Percentiles rank a stretch among this genome's conserved stretches.
Conservation (phyloP, 2,113 vertebrate species). For the Coturnix japonica region DNA sequence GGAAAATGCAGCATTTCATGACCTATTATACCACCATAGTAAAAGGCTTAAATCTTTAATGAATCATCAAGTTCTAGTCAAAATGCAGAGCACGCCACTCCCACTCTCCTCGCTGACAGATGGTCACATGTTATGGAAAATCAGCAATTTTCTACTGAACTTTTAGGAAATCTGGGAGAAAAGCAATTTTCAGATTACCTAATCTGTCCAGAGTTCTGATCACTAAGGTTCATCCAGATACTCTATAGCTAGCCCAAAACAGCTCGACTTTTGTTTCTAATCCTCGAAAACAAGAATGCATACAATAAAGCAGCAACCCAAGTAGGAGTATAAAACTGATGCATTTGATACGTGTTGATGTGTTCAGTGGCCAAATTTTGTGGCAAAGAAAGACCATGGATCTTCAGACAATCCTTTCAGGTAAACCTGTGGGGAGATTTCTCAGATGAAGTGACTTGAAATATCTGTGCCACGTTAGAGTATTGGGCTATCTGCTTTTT, state of each 20-base stretch:
- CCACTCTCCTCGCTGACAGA: background rate
- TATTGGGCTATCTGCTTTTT: background rate
- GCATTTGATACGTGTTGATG: background rate
- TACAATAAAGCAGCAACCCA: background rate
- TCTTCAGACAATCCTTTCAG: background rate
- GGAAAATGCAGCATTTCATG: background rate
- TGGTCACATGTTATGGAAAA: background rate
- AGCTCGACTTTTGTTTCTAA: background rate
- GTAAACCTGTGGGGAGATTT: background rate
- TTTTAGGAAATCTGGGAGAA: background rate
- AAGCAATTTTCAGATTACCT: background rate
- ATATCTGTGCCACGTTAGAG: background rate
- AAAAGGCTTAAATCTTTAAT: background rate
- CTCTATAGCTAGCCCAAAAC: background rate
- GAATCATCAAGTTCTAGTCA: background rate
- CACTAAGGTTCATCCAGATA: background rate
- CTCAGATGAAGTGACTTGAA: background rate
- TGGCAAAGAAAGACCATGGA: background rate
- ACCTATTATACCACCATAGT: background rate
- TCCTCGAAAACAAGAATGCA: background rate
- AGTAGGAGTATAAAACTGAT: background rate
- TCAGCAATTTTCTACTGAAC: background rate
- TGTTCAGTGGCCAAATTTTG: background rate
- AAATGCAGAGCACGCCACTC: background rate
- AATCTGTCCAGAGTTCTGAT: background rate